Evolutionary conservation across 2,888 invertebrate species (phyloP).

Genomic region (Candidula unifasciata): DNA sequence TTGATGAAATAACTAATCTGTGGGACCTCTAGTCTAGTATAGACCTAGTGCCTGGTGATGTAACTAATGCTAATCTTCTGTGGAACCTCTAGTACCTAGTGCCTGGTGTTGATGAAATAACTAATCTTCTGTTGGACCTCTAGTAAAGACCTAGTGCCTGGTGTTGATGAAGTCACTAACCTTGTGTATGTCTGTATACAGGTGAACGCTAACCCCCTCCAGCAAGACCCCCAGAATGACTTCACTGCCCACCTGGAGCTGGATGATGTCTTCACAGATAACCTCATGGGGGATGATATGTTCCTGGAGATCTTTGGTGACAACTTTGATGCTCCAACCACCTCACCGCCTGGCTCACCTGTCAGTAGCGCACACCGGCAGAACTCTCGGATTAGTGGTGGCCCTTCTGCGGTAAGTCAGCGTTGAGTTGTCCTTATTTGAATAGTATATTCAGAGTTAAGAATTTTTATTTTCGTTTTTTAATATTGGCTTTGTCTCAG

Average conservation of each 20-base stretch:
- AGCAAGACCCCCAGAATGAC: slow-evolving; percentile 62
- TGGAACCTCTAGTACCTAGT: not conserved
- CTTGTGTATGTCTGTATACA: slow-evolving; percentile 47
- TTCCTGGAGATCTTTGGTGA: slow-evolving; percentile 62
- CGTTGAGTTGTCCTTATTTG: not conserved
- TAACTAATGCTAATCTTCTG: not conserved
- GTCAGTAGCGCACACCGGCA: slow-evolving; percentile 57
- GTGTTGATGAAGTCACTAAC: too few species aligned
- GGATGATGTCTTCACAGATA: slow-evolving; percentile 57
- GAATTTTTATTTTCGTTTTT: too few species aligned
- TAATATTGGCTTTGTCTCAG: too few species aligned
- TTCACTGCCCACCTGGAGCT: slow-evolving; percentile 60
- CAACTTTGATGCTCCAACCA: slow-evolving; percentile 57
- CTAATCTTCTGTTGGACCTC: not conserved
- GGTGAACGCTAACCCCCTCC: slow-evolving; percentile 66
- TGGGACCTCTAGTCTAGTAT: too few species aligned
- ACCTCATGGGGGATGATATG: slow-evolving; percentile 59
- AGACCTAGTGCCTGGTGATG: not conserved
- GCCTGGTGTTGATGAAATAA: too few species aligned
- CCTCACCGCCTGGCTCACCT: slow-evolving; percentile 67
- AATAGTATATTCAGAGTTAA: too few species aligned
- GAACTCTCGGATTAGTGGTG: slow-evolving; percentile 63
- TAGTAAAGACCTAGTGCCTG: too few species aligned
- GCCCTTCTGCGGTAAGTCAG: slow-evolving; percentile 58
- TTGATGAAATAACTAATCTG: too few species aligned